phyloP scores from a whole-genome alignment of 1,140 invertebrate genomes.

The Condylostylus longicornis region DNA sequence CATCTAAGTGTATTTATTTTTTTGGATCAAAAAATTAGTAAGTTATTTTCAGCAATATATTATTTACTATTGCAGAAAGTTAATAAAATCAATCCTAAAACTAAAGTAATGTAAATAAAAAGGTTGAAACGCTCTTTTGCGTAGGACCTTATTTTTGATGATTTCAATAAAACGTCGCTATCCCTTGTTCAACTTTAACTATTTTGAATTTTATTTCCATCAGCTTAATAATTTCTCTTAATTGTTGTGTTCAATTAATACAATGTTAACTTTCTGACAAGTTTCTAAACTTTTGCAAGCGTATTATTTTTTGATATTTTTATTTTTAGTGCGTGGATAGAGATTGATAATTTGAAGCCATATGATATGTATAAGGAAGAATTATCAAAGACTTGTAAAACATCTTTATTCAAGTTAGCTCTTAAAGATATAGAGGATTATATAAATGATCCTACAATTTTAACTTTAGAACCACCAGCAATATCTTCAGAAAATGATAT shows the following conservation, averaged over 20 bases:
- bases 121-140: background rate
- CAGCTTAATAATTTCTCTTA: background rate
- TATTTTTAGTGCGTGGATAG: conserved; percentile 70
- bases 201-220: background rate
- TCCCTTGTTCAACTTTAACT: background rate
- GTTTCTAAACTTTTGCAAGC: background rate
- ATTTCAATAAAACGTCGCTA: background rate
- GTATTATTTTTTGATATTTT: background rate
- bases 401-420: conserved; percentile 67
- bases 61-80: background rate
- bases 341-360: conserved; percentile 67
- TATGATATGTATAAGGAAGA: conserved; percentile 68
- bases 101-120: background rate
- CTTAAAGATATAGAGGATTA: conserved; percentile 74
- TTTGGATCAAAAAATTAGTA: conserved; percentile 89
- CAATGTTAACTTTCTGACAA: background rate
- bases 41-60: conserved; percentile 35
- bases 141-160: background rate
- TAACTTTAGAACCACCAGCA: conserved; percentile 30
- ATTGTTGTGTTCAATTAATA: background rate
- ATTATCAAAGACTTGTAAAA: conserved; percentile 61
- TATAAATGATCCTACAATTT: conserved; percentile 45
- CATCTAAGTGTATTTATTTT: conserved; percentile 77
- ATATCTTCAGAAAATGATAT: conserved; percentile 20
- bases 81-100: background rate